phyloP scores from a whole-genome alignment of 2,113 vertebrate genomes.

The Scopus umbretta region DNA sequence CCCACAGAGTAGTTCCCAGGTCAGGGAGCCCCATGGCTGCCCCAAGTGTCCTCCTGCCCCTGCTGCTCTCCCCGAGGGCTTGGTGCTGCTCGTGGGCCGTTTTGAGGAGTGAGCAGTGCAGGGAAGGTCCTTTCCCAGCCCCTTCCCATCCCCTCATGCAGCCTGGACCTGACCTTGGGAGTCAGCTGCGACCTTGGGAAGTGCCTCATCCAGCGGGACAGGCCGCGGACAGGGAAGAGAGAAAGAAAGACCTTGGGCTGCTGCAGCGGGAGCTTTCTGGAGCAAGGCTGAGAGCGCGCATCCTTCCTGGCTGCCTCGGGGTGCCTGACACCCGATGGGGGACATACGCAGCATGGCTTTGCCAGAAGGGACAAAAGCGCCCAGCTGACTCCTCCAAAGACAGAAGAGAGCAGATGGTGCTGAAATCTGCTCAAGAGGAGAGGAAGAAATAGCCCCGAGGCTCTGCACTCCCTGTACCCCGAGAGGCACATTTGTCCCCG shows the following conservation, averaged over 20 bases:
- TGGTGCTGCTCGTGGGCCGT: background rate
- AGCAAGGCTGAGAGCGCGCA: background rate
- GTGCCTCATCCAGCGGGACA: background rate
- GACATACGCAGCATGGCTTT: background rate
- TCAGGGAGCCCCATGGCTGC: background rate
- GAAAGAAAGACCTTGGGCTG: background rate
- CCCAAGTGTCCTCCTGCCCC: background rate
- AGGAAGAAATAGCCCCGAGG: slow-evolving; percentile 37
- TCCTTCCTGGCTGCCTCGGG: background rate
- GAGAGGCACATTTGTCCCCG: background rate
- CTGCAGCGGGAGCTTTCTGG: background rate
- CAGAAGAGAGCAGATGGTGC: slow-evolving; percentile 31
- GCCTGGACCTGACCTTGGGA: background rate
- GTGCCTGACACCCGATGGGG: background rate
- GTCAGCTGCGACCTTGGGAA: slow-evolving; percentile 26
- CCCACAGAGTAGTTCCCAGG: background rate
- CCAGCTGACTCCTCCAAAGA: slow-evolving; percentile 13
- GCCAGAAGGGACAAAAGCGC: slow-evolving; percentile 34
- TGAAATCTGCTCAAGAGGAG: slow-evolving; percentile 44
- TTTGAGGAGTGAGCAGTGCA: background rate
- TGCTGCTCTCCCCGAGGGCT: fast-evolving
- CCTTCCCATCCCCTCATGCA: background rate
- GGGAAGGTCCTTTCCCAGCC: background rate
- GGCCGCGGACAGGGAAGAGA: background rate
- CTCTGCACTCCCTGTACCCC: background rate